Percentiles rank a stretch among this genome's conserved stretches.
Conservation (phyloP, 2,888 invertebrate species). For the Zelleria hepariella region DNA sequence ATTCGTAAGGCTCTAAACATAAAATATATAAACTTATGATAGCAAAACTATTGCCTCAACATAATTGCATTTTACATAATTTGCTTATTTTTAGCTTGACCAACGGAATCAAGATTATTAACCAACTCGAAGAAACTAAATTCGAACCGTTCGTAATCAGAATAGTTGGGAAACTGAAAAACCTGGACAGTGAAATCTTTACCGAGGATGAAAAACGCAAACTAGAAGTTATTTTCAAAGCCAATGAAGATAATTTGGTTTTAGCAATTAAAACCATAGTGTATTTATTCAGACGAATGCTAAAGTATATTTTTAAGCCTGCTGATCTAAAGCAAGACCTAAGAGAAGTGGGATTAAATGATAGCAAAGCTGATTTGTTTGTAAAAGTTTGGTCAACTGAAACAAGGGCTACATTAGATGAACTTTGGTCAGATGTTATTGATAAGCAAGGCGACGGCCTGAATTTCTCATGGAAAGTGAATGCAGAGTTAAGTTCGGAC, state of each 20-base stretch:
- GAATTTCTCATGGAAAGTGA: slow-evolving; percentile 49
- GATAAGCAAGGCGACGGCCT: slow-evolving; percentile 28
- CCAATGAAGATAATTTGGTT: slow-evolving; percentile 36
- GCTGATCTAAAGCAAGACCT: slow-evolving; percentile 47
- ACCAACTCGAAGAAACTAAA: slow-evolving; percentile 44
- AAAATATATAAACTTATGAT: too few species aligned
- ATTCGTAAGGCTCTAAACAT: too few species aligned
- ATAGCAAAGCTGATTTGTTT: slow-evolving; percentile 45
- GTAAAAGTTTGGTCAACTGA: slow-evolving; percentile 57
- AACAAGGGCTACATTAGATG: slow-evolving; percentile 43
- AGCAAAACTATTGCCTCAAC: too few species aligned
- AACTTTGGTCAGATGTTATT: slow-evolving; percentile 30
- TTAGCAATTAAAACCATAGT: slow-evolving; percentile 47
- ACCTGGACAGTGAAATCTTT: slow-evolving; percentile 47
- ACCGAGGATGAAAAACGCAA: slow-evolving; percentile 48
- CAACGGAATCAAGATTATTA: slow-evolving; percentile 44
- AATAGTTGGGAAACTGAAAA: slow-evolving; percentile 45
- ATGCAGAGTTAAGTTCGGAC: slow-evolving; percentile 59
- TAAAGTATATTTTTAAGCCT: slow-evolving; percentile 60
- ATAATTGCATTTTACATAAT: not conserved
- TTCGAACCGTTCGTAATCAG: slow-evolving; percentile 56
- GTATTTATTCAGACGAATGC: slow-evolving; percentile 46
- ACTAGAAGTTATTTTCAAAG: slow-evolving; percentile 47
- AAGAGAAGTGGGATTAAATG: slow-evolving; percentile 34
- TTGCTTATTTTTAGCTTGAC: slow-evolving; percentile 29